phyloP scores from a whole-genome alignment of 2,888 invertebrate species.

The Pasiphila rectangulata region DNA sequence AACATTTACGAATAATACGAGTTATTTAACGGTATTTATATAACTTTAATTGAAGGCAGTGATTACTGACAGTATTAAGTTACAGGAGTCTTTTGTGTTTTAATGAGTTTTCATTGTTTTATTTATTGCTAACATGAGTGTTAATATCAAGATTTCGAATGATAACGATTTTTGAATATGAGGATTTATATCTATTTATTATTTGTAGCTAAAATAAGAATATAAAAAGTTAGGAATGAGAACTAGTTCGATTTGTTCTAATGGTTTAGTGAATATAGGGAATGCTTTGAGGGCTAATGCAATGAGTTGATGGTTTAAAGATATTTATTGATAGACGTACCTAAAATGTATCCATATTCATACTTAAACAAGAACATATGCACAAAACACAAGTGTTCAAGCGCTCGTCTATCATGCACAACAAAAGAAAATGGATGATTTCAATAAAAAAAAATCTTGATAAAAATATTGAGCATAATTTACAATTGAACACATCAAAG shows the following conservation, averaged over 20 bases:
- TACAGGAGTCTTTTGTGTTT: constrained; percentile 32
- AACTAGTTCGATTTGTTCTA: constrained; percentile 9
- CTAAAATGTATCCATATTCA: constrained; percentile 14
- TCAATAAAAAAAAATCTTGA: not conserved
- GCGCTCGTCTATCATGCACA: constrained; percentile 19
- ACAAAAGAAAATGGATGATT: constrained; percentile 21
- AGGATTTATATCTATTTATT: not conserved
- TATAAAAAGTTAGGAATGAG: constrained; percentile 16
- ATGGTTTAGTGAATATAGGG: constrained; percentile 10
- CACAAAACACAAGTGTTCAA: constrained; percentile 13
- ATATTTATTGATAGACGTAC: constrained; percentile 6
- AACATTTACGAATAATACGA: constrained; percentile 69
- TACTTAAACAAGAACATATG: constrained; percentile 11
- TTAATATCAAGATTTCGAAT: constrained; percentile 24
- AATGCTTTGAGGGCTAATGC: constrained; percentile 27
- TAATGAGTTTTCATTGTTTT: constrained; percentile 28
- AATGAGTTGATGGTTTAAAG: constrained; percentile 23
- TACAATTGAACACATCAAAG: constrained; percentile 73
- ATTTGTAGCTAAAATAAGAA: not conserved
- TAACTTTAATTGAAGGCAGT: constrained; percentile 64
- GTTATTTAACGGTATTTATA: constrained; percentile 55
- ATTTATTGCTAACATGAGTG: constrained; percentile 19
- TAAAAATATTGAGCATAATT: constrained; percentile 66
- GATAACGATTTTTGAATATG: constrained; percentile 15
- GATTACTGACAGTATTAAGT: constrained; percentile 58